phyloP scores from a whole-genome alignment of 2,113 vertebrate species.

The Merops nubicus region DNA sequence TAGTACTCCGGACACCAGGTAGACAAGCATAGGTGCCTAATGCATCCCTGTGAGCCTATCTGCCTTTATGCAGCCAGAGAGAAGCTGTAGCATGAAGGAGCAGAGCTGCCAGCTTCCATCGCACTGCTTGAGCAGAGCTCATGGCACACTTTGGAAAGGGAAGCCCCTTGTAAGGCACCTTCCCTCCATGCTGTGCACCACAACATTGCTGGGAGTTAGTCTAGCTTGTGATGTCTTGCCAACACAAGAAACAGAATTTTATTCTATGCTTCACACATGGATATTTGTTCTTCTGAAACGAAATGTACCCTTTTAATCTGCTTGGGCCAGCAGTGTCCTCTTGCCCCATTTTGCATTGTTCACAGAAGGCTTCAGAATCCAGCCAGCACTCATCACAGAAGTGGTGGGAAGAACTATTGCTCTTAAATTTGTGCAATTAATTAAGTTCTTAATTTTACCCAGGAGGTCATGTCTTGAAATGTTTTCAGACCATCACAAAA shows the following conservation, averaged over 20 bases:
- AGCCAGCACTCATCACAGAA: background rate
- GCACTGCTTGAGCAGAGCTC: fast-evolving
- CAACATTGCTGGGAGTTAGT: background rate
- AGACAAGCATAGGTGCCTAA: background rate
- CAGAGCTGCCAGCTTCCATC: background rate
- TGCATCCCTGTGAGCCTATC: background rate
- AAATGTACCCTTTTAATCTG: background rate
- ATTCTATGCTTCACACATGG: fast-evolving
- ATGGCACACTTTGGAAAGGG: background rate
- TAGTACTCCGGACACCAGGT: background rate
- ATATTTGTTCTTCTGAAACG: background rate
- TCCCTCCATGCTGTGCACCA: background rate
- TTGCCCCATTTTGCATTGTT: background rate
- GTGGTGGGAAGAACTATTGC: background rate
- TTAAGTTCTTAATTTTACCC: constrained; percentile 14
- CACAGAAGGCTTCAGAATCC: background rate
- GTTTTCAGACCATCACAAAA: constrained; percentile 10
- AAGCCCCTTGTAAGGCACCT: background rate
- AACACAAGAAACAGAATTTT: background rate
- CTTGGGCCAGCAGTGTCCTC: background rate
- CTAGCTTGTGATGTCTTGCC: background rate
- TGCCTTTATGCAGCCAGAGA: background rate
- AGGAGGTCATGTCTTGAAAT: background rate
- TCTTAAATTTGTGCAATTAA: background rate
- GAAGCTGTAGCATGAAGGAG: background rate